Conservation (phyloP, 2,113 vertebrate genomes). For the Oreotragus oreotragus region DNA sequence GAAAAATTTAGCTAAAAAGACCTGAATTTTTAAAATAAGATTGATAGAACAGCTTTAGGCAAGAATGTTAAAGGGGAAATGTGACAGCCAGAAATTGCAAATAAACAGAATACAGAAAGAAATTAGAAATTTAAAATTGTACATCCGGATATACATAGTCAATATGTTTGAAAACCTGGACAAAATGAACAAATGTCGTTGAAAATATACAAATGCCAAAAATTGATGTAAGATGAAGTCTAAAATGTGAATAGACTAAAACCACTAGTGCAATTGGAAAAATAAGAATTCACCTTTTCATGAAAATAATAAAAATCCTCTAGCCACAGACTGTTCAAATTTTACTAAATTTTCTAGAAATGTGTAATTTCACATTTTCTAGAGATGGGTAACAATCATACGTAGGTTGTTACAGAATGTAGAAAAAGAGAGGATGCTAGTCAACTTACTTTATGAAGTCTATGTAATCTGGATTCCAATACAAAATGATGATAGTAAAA, state of each 20-base stretch:
- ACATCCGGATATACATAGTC: background rate
- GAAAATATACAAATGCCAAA: background rate
- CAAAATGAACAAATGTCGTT: background rate
- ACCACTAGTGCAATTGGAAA: background rate
- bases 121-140: constrained; percentile 1
- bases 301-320: background rate
- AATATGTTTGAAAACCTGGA: background rate
- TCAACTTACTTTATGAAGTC: background rate
- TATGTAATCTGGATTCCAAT: background rate
- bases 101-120: background rate
- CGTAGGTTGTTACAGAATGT: background rate
- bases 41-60: background rate
- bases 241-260: background rate
- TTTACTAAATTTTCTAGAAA: background rate
- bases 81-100: background rate
- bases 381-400: background rate
- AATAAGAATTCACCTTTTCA: background rate
- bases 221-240: background rate
- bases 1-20: background rate
- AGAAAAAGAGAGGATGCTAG: background rate
- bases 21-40: background rate
- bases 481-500: background rate
- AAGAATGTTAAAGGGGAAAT: background rate
- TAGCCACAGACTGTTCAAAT: background rate
- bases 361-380: background rate